Evolutionary conservation across 2,113 vertebrate species (phyloP), one percentile per base, ranked within the genome.

Genomic region (Embiotoca jacksoni): DNA sequence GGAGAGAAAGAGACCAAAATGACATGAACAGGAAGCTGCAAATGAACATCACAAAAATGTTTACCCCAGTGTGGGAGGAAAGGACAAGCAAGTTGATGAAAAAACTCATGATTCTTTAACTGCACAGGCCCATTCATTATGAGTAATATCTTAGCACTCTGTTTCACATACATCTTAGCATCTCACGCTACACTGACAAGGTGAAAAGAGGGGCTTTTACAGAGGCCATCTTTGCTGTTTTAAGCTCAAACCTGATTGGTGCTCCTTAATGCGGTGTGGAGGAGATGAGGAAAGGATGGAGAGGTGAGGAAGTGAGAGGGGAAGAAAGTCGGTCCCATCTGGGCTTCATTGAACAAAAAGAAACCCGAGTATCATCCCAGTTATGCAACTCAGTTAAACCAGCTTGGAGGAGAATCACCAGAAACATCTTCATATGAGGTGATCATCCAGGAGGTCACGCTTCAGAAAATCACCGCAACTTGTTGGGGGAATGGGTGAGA

Each of bases 361-460:
- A 81, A 89, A 90, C 82, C 36, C 49, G 75, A 83, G 72, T 82
- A 87, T 90, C 82, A 69, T 91, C 76, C 78, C 46, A 66, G 82
- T 90, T 88, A 91, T 87, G 88, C 80, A 91, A 91, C 83, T 61
- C 60, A 65, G 66, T 90, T 83, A 86, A 87, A 91, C 65, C 63
- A 80, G 23, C 69, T 15, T 80, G 86, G n/a, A 65, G 55, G 33
- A 64, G 54, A 83, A 73, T 84, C 75, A 78, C 35, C 36, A 54
- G 47, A 81, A 80, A 75, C 64, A 75, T 81, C 67, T 83, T 70
- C 55, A 65, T 55, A 59, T 6, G n/a, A 87, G 68, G 7, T 44
- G 60, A 70, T 84, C 76, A 69, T 71, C 74, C 61, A 69, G 60
- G 56, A n/a, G 61, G 79, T 78, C 67, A 46, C 8, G 36, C 35